A percentile compares a stretch with the other conserved stretches of the same genome.
Evolutionary conservation across 2,888 invertebrate species (phyloP).

Genomic region (Drepanosiphum platanoidis): DNA sequence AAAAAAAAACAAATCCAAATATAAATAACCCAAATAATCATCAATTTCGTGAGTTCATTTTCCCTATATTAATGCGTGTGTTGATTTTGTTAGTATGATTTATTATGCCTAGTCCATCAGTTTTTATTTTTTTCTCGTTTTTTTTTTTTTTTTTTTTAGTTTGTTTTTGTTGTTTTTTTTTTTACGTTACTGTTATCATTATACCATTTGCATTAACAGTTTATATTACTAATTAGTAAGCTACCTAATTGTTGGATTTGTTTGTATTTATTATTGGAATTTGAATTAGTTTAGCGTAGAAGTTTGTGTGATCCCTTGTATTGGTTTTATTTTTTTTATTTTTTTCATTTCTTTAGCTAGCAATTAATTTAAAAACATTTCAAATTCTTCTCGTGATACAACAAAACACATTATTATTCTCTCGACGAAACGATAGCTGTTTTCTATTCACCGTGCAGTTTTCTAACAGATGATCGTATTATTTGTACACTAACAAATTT

Average conservation of each 20-base stretch:
- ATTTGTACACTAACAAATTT: too few relatives aligned
- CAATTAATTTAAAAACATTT: conserved; percentile 21
- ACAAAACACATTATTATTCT: background rate
- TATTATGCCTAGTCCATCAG: conserved; percentile 58
- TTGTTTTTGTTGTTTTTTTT: conserved; percentile 57
- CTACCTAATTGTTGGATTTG: conserved; percentile 45
- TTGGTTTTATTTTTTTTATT: background rate
- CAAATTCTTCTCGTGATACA: conserved; percentile 35
- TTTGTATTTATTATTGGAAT: conserved; percentile 46
- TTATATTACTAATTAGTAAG: conserved; percentile 36
- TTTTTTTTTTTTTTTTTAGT: conserved; percentile 51
- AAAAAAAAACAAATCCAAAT: conserved; percentile 50
- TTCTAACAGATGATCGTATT: too few relatives aligned
- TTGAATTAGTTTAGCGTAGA: conserved; percentile 42
- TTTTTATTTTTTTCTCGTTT: conserved; percentile 48
- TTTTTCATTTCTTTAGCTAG: conserved; percentile 20
- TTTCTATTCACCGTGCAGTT: too few relatives aligned
- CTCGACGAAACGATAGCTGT: too few relatives aligned
- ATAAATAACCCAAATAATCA: conserved; percentile 60
- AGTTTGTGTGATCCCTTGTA: background rate
- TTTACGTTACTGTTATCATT: conserved; percentile 37
- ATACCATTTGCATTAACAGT: conserved; percentile 22
- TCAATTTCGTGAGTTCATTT: conserved; percentile 65
- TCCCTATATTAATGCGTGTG: conserved; percentile 67
- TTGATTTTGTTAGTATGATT: conserved; percentile 64